Evolutionary conservation across 2,797 vertebrate genomes (phyloP).

Genomic region (Tokudaia muenninki): DNA sequence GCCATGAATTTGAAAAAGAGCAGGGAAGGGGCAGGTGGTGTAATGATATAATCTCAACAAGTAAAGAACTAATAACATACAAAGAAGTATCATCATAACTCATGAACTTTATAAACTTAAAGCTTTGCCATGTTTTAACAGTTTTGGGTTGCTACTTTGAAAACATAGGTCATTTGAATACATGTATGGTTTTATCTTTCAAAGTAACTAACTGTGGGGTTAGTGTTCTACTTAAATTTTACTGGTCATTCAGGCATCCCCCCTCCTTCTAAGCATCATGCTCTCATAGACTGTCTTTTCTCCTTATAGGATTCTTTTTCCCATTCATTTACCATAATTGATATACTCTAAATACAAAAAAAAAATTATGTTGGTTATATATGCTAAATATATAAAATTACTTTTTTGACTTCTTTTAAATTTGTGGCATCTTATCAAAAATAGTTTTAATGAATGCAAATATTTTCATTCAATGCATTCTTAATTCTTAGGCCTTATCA

Average conservation of each 20-base stretch:
- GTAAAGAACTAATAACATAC: background rate
- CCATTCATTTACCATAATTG: constrained; percentile 53
- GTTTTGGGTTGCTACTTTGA: background rate
- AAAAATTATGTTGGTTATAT: background rate
- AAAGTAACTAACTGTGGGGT: background rate
- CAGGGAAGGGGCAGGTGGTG: background rate
- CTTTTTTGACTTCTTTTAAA: constrained; percentile 23
- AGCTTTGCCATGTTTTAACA: background rate
- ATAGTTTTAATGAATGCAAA: background rate
- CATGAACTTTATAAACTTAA: background rate
- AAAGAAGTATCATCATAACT: background rate
- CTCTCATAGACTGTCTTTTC: background rate
- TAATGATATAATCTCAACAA: background rate
- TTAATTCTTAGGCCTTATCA: background rate
- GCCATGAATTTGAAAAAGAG: background rate
- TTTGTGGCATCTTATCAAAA: constrained; percentile 15
- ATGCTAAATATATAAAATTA: background rate
- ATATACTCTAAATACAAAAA: background rate
- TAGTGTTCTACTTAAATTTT: constrained; percentile 6
- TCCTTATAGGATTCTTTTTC: background rate
- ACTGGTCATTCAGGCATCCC: background rate
- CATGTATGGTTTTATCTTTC: background rate
- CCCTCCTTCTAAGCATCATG: background rate
- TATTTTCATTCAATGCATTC: background rate
- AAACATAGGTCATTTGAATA: background rate